Evolutionary conservation across 2,888 invertebrate species (phyloP), one percentile per base, ranked within the genome.

Genomic region (Eupithecia tripunctaria): DNA sequence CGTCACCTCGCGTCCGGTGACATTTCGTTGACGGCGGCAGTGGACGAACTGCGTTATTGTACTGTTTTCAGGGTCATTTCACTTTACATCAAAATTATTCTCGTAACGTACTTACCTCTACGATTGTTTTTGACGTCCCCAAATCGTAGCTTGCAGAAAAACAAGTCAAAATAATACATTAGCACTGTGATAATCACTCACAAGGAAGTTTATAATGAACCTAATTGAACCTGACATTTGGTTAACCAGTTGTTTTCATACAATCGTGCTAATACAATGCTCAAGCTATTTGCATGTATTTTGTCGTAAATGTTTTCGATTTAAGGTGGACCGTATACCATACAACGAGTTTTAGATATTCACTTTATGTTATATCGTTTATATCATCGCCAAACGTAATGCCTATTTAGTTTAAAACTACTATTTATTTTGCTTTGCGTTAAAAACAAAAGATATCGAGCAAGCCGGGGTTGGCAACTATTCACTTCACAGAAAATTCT

Each of bases 121-220:
- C 1, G 10, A 51, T 51, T 21, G 12, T 51, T 51, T 12, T 41
- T 43, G 3, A 43, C n/a, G 47, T n/a, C 18, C n/a, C n/a, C 4
- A n/a, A 51, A 21, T 25, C n/a, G 5, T 51, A 47, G 51, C 51
- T 51, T 4, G 3, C 3, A 25, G 1, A 56, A 56, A 56, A 56
- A 56, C 51, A 51, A 51, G 51, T 12, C 56, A 25, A 56, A 56
- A 56, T 56, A 56, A 56, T 56, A 25, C 56, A 56, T 56, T 25
- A 25, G 56, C 25, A 14, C 3, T 5, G 56, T 56, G 56, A 56
- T 56, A 56, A 56, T 56, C 56, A 56, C 4, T 25, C 21, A 56
- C 21, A 14, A 56, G 56, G 56, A 56, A 56, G 56, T 56, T 56
- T 56, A 56, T 56, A 56, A 56, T 56, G 56, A 56, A 56, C 25